A percentile compares a stretch with the other conserved stretches of the same genome.
phyloP scores from a whole-genome alignment of 2,113 vertebrate genomes.

The Corvus cornix region DNA sequence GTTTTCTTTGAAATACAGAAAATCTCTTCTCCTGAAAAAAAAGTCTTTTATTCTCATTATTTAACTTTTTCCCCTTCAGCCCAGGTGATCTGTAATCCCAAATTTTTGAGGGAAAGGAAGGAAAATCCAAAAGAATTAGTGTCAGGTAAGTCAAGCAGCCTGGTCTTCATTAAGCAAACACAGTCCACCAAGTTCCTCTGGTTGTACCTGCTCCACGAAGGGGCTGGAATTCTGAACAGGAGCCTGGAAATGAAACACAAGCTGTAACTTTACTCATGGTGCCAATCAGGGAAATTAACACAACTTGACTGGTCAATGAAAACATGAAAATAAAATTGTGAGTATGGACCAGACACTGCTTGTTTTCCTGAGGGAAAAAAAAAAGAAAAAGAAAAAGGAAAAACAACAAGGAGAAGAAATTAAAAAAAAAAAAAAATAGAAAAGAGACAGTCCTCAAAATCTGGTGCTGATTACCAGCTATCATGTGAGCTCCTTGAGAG shows the following conservation, averaged over 20 bases:
- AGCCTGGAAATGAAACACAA: background rate
- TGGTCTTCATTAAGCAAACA: background rate
- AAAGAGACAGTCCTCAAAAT: background rate
- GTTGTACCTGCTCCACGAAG: background rate
- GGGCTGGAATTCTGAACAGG: background rate
- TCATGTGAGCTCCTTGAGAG: background rate
- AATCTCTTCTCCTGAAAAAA: background rate
- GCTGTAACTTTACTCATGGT: background rate
- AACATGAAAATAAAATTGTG: constrained; percentile 10
- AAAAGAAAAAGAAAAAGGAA: background rate
- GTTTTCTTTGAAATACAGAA: background rate
- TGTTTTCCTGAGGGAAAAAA: background rate
- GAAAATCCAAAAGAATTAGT: background rate
- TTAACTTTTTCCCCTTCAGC: accelerated
- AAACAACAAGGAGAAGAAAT: background rate
- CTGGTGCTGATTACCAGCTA: constrained; percentile 15
- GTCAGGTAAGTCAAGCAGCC: background rate
- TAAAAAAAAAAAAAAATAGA: background rate
- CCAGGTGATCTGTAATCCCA: background rate
- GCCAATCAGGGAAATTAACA: constrained; percentile 3
- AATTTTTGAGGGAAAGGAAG: background rate
- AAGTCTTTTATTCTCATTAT: accelerated
- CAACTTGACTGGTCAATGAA: background rate
- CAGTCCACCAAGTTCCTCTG: background rate
- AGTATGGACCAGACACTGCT: background rate